phyloP scores from a whole-genome alignment of 1,140 invertebrate species.

The Magallana gigas region DNA sequence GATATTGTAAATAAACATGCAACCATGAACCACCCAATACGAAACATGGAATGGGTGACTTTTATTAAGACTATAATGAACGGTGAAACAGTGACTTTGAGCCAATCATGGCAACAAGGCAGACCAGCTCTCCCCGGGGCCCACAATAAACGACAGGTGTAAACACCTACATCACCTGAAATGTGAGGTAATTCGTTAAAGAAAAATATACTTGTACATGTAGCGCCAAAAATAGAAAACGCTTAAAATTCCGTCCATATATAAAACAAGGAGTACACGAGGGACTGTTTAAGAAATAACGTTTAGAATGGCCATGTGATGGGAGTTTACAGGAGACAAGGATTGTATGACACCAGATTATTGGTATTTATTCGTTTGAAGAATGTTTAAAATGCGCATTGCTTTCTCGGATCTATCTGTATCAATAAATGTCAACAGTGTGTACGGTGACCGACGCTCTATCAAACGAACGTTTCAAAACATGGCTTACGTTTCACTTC shows the following conservation, averaged over 20 bases:
- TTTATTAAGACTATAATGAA: background rate
- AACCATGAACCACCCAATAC: background rate
- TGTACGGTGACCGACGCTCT: background rate
- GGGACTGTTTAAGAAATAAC: too few species aligned
- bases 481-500: background rate
- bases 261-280: too few species aligned
- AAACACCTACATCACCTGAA: background rate
- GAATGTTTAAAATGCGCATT: background rate
- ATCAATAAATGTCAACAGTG: conserved; percentile 18
- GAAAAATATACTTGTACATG: background rate
- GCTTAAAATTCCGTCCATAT: too few species aligned
- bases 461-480: background rate
- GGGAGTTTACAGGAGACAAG: too few species aligned
- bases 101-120: conserved; percentile 1
- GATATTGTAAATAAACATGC: background rate
- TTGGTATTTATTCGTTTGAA: background rate
- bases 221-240: background rate
- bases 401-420: background rate
- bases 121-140: background rate
- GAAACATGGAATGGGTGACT: background rate
- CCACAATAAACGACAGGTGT: conserved; percentile 30
- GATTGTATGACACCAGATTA: background rate
- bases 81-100: background rate
- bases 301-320: too few species aligned
- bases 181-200: background rate